These are phyloP conservation scores for Cepaea hortensis DNA, from an alignment of 2,888 invertebrate genomes.

Conservation along the genomic window DNA sequence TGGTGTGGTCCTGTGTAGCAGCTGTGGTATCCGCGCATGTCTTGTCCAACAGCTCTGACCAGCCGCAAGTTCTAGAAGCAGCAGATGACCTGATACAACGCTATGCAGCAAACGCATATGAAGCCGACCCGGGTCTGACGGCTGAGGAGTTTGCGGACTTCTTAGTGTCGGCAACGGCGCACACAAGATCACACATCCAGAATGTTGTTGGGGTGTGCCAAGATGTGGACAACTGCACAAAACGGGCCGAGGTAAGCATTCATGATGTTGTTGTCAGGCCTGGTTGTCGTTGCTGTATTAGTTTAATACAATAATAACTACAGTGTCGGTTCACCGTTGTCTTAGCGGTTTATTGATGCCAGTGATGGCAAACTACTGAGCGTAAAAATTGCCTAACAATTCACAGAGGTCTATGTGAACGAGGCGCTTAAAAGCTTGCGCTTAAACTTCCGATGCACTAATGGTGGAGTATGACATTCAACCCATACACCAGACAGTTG, in stretches of 20 bases:
- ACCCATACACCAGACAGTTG: too few species aligned
- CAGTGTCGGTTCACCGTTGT: too few species aligned
- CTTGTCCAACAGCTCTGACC: not conserved
- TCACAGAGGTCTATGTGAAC: too few species aligned
- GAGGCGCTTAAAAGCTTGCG: too few species aligned
- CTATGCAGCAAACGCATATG: not conserved
- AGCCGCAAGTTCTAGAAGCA: not conserved
- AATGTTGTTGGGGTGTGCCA: conserved; percentile 8
- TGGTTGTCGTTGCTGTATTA: too few species aligned
- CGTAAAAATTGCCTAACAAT: too few species aligned
- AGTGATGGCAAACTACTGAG: too few species aligned
- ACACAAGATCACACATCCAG: not conserved
- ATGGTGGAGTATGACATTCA: too few species aligned
- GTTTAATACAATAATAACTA: too few species aligned
- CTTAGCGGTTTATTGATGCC: too few species aligned
- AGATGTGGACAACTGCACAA: not conserved
- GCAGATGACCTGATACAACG: not conserved
- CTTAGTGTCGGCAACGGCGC: not conserved
- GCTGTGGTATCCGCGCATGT: not conserved
- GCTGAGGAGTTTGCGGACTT: not conserved
- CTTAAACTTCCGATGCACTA: too few species aligned
- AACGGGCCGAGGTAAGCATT: not conserved
- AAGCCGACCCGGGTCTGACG: not conserved
- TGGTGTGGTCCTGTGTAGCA: not conserved
- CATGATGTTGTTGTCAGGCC: too few species aligned